A percentile compares a stretch with the other conserved stretches of the same genome.
These are phyloP conservation scores for Sinodicranocentrus sp. DNA, from an alignment of 2,888 invertebrate genomes.

Conservation along the genomic window DNA sequence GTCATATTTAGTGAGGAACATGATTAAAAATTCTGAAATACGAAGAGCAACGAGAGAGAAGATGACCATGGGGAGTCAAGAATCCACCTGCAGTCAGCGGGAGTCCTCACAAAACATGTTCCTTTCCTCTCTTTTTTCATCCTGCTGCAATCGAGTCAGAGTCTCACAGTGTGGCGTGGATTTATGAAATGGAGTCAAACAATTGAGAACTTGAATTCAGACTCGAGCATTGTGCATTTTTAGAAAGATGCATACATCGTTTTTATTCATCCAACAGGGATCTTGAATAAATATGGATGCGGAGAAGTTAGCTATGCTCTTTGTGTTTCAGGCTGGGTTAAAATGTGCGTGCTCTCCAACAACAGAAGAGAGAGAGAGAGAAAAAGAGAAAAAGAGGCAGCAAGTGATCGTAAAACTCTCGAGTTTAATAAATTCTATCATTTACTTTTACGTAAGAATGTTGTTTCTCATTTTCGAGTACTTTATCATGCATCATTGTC, in stretches of 20 bases:
- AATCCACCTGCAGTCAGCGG: constrained; percentile 70
- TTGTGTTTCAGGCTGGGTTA: no score
- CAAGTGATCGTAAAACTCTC: no score
- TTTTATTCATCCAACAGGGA: no score
- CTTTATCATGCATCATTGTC: no score
- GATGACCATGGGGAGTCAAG: constrained; percentile 70
- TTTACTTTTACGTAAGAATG: no score
- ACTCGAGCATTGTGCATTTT: constrained; percentile 21
- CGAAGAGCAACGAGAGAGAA: constrained; percentile 56
- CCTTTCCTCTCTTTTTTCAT: constrained; percentile 55
- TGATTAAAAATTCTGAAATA: constrained; percentile 61
- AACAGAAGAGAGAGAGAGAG: no score
- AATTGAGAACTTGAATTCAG: constrained; percentile 55
- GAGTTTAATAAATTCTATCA: no score
- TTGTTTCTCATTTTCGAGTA: no score
- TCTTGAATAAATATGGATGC: no score
- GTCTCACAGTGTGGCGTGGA: constrained; percentile 62
- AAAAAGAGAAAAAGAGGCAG: no score
- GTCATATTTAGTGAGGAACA: constrained; percentile 69
- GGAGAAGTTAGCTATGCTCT: no score
- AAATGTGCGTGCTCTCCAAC: no score
- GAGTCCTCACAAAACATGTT: constrained; percentile 64
- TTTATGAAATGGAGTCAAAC: constrained; percentile 65
- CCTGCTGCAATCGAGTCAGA: constrained; percentile 58
- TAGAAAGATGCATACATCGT: neutral